These are phyloP conservation scores for Perithous albicinctus DNA, from an alignment of 2,888 invertebrate genomes.

Conservation along the genomic window DNA sequence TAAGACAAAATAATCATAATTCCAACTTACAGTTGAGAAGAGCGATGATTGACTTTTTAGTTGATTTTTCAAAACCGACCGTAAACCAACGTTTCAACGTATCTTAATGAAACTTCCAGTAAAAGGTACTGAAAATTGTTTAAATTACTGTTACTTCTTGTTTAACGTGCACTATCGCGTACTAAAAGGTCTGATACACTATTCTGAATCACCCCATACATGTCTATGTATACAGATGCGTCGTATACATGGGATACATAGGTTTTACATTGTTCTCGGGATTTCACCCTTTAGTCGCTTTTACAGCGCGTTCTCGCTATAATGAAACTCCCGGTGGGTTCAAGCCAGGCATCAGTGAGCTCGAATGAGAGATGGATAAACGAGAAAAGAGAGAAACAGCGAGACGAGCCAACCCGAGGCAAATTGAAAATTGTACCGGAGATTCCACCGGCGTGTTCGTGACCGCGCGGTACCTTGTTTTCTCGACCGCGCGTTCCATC, in stretches of 20 bases:
- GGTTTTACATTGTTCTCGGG: slow-evolving; percentile 31
- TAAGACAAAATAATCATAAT: too few relatives aligned
- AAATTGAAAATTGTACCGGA: slow-evolving; percentile 44
- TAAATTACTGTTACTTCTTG: background rate
- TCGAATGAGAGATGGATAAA: slow-evolving; percentile 28
- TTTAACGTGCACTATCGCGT: background rate
- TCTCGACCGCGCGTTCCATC: background rate
- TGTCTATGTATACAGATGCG: background rate
- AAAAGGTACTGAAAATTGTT: too few relatives aligned
- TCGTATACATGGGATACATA: slow-evolving; percentile 15
- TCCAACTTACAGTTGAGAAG: too few relatives aligned
- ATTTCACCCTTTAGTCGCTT: slow-evolving; percentile 39
- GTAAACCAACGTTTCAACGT: too few relatives aligned
- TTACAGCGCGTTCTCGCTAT: slow-evolving; percentile 17
- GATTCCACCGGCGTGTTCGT: slow-evolving; percentile 9
- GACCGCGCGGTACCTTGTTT: slow-evolving; percentile 10
- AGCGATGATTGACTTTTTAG: too few relatives aligned
- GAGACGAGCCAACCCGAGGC: slow-evolving; percentile 18
- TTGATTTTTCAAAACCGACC: too few relatives aligned
- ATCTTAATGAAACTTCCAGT: too few relatives aligned
- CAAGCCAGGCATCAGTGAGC: background rate
- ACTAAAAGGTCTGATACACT: background rate
- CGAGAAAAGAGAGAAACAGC: slow-evolving; percentile 8
- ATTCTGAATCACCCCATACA: background rate
- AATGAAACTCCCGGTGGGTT: slow-evolving; percentile 43